Percentiles rank a stretch among this genome's conserved stretches.
Evolutionary conservation across 2,113 vertebrate genomes (phyloP).

Genomic region (Zosterops pallidus): DNA sequence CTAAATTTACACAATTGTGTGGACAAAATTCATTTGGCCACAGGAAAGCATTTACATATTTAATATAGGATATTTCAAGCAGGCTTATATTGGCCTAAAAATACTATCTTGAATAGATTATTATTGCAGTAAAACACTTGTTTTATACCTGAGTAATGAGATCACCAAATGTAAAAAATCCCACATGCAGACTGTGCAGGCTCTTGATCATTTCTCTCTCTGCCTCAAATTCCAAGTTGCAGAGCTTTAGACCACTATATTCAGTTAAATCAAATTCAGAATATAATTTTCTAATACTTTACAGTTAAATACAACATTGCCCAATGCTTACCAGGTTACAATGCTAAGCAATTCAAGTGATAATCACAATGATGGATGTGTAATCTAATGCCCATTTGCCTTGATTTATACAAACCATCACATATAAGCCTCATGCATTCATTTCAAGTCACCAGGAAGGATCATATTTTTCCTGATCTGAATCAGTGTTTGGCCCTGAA

Average conservation of each 20-base stretch:
- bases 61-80: background rate
- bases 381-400: background rate
- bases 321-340: background rate
- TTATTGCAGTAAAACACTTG: background rate
- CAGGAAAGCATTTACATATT: background rate
- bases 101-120: background rate
- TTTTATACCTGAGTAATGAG: background rate
- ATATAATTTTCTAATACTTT: background rate
- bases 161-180: background rate
- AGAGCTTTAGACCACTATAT: background rate
- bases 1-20: background rate
- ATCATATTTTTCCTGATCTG: background rate
- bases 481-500: background rate
- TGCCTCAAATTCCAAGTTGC: background rate
- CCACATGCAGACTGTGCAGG: fast-evolving
- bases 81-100: background rate
- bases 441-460: background rate
- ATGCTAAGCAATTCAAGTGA: background rate
- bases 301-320: background rate
- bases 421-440: fast-evolving
- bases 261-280: background rate
- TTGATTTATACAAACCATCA: background rate
- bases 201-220: background rate
- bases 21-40: background rate
- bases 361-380: background rate